phyloP scores from a whole-genome alignment of 2,888 invertebrate species.

The Sarcophaga variegata region DNA sequence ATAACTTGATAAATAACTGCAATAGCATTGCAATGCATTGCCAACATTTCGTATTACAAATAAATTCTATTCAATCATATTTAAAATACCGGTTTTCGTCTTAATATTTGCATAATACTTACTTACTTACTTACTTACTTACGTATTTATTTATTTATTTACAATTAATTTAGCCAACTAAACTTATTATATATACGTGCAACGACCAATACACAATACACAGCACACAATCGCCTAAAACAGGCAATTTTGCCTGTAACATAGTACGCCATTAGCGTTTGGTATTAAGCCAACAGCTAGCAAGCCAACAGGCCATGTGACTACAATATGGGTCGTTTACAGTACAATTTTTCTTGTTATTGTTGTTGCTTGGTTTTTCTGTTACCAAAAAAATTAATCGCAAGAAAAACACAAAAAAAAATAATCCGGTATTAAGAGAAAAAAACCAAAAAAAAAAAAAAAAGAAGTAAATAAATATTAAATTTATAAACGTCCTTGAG shows the following conservation, averaged over 20 bases:
- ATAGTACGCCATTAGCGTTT: too few species aligned
- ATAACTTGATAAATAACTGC: constrained; percentile 4
- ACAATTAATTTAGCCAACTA: not conserved
- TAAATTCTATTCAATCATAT: constrained; percentile 64
- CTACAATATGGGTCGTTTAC: constrained; percentile 20
- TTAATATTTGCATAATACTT: constrained; percentile 62
- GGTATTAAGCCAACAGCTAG: too few species aligned
- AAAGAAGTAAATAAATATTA: constrained; percentile 20
- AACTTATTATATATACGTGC: not conserved
- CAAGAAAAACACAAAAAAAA: too few species aligned
- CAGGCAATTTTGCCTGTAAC: not conserved
- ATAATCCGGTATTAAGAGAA: constrained; percentile 35
- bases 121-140: not conserved
- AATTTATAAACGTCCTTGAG: constrained; percentile 47
- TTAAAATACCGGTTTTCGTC: constrained; percentile 52
- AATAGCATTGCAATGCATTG: constrained; percentile 25
- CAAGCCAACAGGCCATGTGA: not conserved
- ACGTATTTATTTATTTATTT: not conserved
- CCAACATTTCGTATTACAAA: constrained; percentile 61
- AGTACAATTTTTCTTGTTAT: not conserved
- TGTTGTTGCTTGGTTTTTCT: not conserved
- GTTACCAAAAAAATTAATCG: not conserved
- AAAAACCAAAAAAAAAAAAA: not conserved
- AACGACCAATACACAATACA: not conserved
- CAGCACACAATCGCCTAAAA: not conserved